phyloP scores from a whole-genome alignment of 2,113 vertebrate species.

The Platichthys stellatus region DNA sequence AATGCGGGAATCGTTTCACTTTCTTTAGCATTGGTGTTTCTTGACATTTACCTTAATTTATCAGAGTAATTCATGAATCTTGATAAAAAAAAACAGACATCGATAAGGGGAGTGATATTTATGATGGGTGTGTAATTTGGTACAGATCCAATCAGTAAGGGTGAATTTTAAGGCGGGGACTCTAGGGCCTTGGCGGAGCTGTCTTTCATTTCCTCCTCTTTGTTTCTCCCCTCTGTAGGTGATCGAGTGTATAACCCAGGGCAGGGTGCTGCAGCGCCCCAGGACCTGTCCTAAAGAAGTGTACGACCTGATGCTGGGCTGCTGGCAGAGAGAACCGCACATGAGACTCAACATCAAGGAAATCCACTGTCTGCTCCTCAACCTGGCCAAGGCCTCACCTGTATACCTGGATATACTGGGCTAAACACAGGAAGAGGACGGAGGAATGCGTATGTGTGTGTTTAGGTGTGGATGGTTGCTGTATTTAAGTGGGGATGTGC shows the following conservation, averaged over 20 bases:
- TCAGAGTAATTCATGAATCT: no score
- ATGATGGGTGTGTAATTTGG: no score
- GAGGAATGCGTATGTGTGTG: conserved; percentile 17
- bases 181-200: no score
- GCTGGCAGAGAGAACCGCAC: conserved; percentile 98
- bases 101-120: no score
- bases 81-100: no score
- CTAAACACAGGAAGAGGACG: conserved; percentile 73
- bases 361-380: conserved; percentile 95
- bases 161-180: no score
- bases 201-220: neutral
- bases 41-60: no score
- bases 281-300: conserved; percentile 97
- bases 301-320: conserved; percentile 99
- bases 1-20: no score
- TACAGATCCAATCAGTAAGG: no score
- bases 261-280: conserved; percentile 95
- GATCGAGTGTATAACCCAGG: conserved; percentile 99
- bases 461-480: conserved; percentile 55
- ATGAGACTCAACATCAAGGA: conserved; percentile 98
- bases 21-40: no score
- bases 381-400: conserved; percentile 97
- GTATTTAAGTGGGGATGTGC: conserved; percentile 61
- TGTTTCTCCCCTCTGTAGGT: conserved; percentile 80
- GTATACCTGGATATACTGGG: conserved; percentile 99